These are phyloP conservation scores for Mythimna loreyi DNA, from an alignment of 2,888 invertebrate genomes.

Conservation along the genomic window DNA sequence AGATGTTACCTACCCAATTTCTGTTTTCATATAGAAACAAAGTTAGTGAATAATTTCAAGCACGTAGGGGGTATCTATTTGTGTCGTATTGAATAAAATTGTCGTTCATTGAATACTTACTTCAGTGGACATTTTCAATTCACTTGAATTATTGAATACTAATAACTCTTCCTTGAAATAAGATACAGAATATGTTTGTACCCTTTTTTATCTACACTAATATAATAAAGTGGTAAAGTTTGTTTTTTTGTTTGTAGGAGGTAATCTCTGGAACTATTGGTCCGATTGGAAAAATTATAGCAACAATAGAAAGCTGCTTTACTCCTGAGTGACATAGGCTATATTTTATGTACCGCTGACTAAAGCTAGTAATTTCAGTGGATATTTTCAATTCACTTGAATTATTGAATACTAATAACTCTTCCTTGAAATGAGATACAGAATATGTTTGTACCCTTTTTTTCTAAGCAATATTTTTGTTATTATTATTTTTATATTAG, in stretches of 20 bases:
- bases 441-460: background rate
- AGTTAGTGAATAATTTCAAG: constrained; percentile 33
- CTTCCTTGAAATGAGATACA: background rate
- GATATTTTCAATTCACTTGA: constrained; percentile 15
- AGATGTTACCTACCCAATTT: background rate
- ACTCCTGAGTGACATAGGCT: no score
- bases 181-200: background rate
- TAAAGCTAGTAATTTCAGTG: no score
- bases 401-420: constrained; percentile 1
- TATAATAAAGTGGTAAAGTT: no score
- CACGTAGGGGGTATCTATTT: constrained; percentile 21
- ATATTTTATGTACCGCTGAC: no score
- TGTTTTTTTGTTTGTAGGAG: no score
- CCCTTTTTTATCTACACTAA: no score
- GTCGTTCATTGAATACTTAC: constrained; percentile 4
- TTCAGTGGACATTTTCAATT: constrained; percentile 9
- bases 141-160: constrained; percentile 5
- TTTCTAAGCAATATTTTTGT: background rate
- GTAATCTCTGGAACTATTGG: no score
- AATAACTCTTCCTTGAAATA: background rate
- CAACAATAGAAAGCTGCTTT: no score
- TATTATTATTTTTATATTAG: background rate
- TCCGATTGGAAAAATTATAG: no score
- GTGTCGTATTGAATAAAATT: constrained; percentile 24
- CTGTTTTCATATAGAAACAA: constrained; percentile 16